Base-by-base conservation (phyloP, 2,113 vertebrate species). In the Etheostoma cragini region DNA sequence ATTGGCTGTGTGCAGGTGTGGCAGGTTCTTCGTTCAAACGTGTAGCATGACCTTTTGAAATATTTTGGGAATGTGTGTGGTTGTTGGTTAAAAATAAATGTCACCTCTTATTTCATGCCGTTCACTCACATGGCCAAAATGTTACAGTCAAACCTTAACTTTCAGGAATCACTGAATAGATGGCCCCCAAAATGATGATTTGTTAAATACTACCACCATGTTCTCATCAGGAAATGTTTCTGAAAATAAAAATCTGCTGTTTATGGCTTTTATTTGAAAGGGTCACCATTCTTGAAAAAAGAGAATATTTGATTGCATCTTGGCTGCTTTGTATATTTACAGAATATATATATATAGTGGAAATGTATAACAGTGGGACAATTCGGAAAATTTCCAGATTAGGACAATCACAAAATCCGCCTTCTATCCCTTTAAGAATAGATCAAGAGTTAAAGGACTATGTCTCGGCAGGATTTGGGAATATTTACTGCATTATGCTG, bases 1-100 rank as follows among this genome's bases (percentile, higher is more conserved):
- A 84, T 71, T 49, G 66, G 62, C 65, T 61, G 63, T 21, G 21
- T 45, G 46, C 70, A 80, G 75, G 49, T 76, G 47, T 64, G 15
- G 30, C 54, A 6, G 21, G 5, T 58, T 49, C 19, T 74, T 17
- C 47, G 6, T 45, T 1, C 11, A 30, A 33, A 52, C 19, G 22
- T 30, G 17, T 11, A 54, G 50, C 5, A 11, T 12, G 33, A 69
- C 76, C 70, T 80, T 67, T 45, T 33, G 38, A 75, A 69, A 35
- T 57, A 63, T 72, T 81, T 49, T 46, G 49, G 35, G 56, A 33
- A 56, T 72, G 16, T 33, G 16, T 72, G 16, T 33, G 16, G 57
- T 52, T 17, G 57, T n/a, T 21, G 10, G 8, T 45, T 22, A 4
- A 38, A 63, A 57, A 68, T 63, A 85, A 56, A 81, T 70, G 64